phyloP scores from a whole-genome alignment of 2,888 invertebrate species.

The Spatulosminthurus flaviceps region DNA sequence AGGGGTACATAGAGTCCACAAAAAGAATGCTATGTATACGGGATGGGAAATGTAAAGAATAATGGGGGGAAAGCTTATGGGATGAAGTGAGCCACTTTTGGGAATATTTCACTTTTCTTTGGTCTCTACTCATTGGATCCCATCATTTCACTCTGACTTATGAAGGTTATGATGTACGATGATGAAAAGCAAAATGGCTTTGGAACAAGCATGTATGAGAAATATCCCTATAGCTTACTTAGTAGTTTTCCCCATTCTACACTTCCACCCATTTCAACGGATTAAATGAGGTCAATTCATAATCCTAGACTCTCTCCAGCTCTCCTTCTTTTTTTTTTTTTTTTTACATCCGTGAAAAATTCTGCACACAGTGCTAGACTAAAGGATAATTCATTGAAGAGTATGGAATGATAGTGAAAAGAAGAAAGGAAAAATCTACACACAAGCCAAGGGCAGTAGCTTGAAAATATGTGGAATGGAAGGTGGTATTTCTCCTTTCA shows the following conservation, averaged over 20 bases:
- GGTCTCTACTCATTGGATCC: neutral
- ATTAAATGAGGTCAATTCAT: constrained; percentile 13
- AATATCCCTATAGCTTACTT: neutral
- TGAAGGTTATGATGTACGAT: neutral
- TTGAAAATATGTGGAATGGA: constrained; percentile 3
- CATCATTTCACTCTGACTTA: constrained; percentile 1
- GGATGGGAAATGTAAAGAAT: neutral
- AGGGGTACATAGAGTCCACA: neutral
- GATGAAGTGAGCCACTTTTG: constrained; percentile 11
- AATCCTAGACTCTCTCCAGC: neutral
- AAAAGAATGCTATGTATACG: neutral
- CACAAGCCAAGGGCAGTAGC: neutral
- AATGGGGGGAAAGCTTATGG: neutral
- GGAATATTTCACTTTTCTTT: constrained; percentile 18
- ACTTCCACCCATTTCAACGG: no score
- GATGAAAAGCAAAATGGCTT: neutral
- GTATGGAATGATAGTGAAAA: neutral
- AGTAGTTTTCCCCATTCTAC: no score
- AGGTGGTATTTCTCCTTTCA: neutral
- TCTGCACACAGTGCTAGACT: neutral
- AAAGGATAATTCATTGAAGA: neutral
- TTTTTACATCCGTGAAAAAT: neutral
- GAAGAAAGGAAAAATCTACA: neutral
- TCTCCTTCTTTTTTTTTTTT: no score
- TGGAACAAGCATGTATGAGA: neutral